Base-by-base conservation (phyloP, 2,797 vertebrate genomes). In the Cetoscarus ocellatus region DNA sequence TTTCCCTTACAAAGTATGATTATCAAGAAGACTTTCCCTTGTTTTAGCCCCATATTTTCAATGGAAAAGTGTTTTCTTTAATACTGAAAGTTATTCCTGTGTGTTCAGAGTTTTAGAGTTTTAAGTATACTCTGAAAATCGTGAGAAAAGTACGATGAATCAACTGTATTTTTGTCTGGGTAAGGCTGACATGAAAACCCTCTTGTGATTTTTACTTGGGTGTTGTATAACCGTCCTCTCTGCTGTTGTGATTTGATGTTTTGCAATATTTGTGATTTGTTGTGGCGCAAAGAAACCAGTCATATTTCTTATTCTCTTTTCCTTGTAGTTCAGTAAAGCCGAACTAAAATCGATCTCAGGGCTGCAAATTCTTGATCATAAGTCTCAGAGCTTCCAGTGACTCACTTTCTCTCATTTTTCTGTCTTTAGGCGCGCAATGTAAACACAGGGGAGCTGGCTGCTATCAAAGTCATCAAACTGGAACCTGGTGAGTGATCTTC, bases 401-500 rank as follows among this genome's bases (percentile, higher is more conserved):
- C 77, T 78, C 48, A 19, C 50, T 14, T 58, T 65, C 39, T 70
- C n/a, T 56, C 14, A 34, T 54, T 55, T 45, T 13, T 13, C 42
- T 6, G 39, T 47, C 36, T 83, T 69, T 86, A 99, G 98, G 98
- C 97, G 87, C 96, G 97, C 75, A 99, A 99, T 94, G 97, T 99
- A 90, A 99, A 96, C 95, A 98, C 98, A 51, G 95, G 97, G 89
- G 98, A 99, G 89, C 94, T 99, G 93, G 96, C 98, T 82, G 98
- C 97, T 79, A 99, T 99, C 94, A 99, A 99, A 96, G 98, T 99
- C 92, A 99, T 99, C 94, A 99, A 99, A 92, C 94, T 99, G 94
- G 98, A 99, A 93, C 98, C 97, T 87, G 97, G 98, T 98, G 94
- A 96, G 88, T 80, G 65, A 42, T 66, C 48, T 67, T 19, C 45